A percentile compares a stretch with the other conserved stretches of the same genome.
Conservation (phyloP, 2,797 vertebrate genomes). For the Potorous gilbertii region DNA sequence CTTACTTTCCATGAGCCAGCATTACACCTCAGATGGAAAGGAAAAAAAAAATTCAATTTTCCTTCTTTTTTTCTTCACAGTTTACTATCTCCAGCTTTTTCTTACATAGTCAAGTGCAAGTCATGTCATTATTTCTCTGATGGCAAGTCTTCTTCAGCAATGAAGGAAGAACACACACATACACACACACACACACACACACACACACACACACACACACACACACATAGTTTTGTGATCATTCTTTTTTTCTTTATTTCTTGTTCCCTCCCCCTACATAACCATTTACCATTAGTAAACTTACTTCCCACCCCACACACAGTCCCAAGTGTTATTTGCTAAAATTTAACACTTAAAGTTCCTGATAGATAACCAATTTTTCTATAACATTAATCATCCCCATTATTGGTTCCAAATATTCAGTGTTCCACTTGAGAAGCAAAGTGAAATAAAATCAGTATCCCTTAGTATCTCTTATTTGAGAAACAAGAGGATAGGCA, state of each 20-base stretch:
- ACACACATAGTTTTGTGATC: neutral
- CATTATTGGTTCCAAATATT: conserved; percentile 9
- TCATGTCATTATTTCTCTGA: no score
- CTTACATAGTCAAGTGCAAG: neutral
- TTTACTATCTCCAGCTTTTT: neutral
- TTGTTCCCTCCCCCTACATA: neutral
- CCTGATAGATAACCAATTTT: neutral
- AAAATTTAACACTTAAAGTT: conserved; percentile 14
- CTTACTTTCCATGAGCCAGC: neutral
- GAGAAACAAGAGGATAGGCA: conserved; percentile 8
- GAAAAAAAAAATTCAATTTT: neutral
- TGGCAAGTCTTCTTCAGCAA: no score
- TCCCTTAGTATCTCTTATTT: neutral
- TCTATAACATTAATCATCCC: neutral
- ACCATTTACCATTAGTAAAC: neutral
- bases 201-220: no score
- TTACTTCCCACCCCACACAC: neutral
- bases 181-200: neutral
- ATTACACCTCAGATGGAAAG: neutral
- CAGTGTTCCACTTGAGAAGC: neutral
- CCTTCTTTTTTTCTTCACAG: neutral
- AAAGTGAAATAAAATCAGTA: conserved; percentile 19
- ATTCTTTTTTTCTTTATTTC: neutral
- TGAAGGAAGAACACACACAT: no score
- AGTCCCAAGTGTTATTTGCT: neutral